Percentiles rank a stretch among this genome's conserved stretches.
These are phyloP conservation scores for Carposina sasakii DNA, from an alignment of 1,140 invertebrate genomes.

Conservation along the genomic window DNA sequence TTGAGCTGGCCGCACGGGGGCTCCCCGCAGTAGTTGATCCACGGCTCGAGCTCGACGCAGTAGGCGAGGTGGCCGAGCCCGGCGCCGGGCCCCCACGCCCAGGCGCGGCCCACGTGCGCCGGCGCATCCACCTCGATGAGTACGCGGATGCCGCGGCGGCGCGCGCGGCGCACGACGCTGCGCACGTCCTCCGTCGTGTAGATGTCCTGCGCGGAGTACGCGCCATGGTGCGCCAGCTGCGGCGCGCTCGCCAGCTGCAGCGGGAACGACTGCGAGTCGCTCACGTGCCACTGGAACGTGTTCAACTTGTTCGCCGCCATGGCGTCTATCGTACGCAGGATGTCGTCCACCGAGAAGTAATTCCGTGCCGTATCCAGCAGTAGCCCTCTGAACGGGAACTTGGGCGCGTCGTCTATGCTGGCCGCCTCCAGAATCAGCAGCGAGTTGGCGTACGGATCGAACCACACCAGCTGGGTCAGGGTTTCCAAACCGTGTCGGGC, in stretches of 20 bases:
- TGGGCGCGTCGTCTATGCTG: constrained; percentile 74
- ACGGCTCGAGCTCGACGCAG: constrained; percentile 84
- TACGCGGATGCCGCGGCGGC: constrained; percentile 80
- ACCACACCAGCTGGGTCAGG: constrained; percentile 85
- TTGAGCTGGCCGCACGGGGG: constrained; percentile 89
- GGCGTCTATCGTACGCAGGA: constrained; percentile 82
- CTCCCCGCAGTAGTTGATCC: constrained; percentile 84
- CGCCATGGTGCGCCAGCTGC: constrained; percentile 81
- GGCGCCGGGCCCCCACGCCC: constrained; percentile 81
- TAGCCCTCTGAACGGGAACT: constrained; percentile 79
- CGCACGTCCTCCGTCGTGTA: constrained; percentile 81
- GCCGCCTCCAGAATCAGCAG: constrained; percentile 75
- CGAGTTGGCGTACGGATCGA: constrained; percentile 76
- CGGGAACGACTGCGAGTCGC: constrained; percentile 89
- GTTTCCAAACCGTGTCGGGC: constrained; percentile 86
- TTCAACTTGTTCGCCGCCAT: constrained; percentile 88
- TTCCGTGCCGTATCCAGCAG: constrained; percentile 85
- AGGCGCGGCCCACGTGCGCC: constrained; percentile 86
- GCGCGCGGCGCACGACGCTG: constrained; percentile 78
- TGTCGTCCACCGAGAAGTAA: constrained; percentile 79
- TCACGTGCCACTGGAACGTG: constrained; percentile 89
- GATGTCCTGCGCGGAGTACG: constrained; percentile 79
- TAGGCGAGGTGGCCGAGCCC: constrained; percentile 80
- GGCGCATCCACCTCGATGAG: constrained; percentile 86
- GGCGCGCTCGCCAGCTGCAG: constrained; percentile 80